Evolutionary conservation across 2,797 vertebrate species (phyloP), one percentile per base, ranked within the genome.

Genomic region (Selene dorsalis): DNA sequence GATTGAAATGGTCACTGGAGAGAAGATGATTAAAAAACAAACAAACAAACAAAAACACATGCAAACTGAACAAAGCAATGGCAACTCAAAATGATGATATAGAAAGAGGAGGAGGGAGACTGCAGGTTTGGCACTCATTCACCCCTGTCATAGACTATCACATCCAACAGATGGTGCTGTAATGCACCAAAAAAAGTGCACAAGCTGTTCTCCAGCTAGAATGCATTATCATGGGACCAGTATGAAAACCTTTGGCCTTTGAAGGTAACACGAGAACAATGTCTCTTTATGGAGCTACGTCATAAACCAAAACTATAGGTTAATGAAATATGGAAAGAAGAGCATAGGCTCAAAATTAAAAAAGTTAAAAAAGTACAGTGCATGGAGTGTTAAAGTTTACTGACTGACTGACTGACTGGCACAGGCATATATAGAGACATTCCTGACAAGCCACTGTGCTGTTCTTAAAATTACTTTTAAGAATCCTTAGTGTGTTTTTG

Each of bases 151-250:
- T 87, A 26, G 2, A 20, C 0, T 6, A 4, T 0, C 1, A 12
- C 3, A 14, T 60, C 85, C 93, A 86, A 82, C 76, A 93, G 93
- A 80, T 87, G 91, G 92, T 30, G 48, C 74, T 88, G 69, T 75
- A 41, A 74, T 48, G 72, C 82, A 81, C 52, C 45, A 70, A 69
- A 67, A 79, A 45, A 39, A 3, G 16, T 48, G 6, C 6, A 66
- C 45, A 57, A 50, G 58, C 26, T 20, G n/a, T 22, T 72, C 52
- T 16, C 16, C 20, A 39, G 32, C 17, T 47, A 2, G 9, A 53
- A n/a, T 20, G 24, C 20, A 39, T 7, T 47, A 16, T 43, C n/a
- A 56, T 11, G 13, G 22, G 7, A 4, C 4, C n/a, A 65, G 11
- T 14, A 28, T 62, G 26, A n/a, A 14, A 64, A 39, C 16, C 32